phyloP scores from a whole-genome alignment of 2,113 vertebrate genomes.

The Leptosomus discolor region DNA sequence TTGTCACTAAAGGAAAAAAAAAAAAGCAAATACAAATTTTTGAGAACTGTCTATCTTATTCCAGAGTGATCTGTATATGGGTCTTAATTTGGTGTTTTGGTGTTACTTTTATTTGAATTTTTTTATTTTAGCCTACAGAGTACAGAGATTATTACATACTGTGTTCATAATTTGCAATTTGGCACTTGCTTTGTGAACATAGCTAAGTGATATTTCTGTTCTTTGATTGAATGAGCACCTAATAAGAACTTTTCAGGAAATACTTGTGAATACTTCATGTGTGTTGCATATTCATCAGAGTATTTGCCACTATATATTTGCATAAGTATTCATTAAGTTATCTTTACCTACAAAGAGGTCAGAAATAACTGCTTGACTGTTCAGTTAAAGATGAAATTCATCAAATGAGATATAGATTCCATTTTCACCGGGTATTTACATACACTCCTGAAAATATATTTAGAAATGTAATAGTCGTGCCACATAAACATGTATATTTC shows the following conservation, averaged over 20 bases:
- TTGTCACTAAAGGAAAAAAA: neutral
- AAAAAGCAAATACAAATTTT: neutral
- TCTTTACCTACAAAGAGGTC: neutral
- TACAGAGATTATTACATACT: neutral
- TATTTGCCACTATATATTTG: neutral
- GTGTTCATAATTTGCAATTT: neutral
- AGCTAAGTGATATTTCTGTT: neutral
- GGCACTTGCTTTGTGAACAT: neutral
- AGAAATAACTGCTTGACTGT: neutral
- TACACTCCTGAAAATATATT: neutral
- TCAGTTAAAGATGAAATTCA: neutral
- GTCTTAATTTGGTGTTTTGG: neutral
- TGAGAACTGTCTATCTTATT: rapidly evolving
- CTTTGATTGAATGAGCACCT: neutral
- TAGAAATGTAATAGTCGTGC: neutral
- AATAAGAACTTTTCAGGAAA: constrained; percentile 22
- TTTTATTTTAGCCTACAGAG: neutral
- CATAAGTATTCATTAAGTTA: neutral
- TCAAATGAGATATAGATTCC: neutral
- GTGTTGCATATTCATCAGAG: neutral
- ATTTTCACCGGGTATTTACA: neutral
- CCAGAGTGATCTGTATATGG: neutral
- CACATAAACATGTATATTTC: neutral
- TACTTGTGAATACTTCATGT: neutral
- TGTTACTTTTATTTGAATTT: neutral